Percentiles rank a stretch among this genome's conserved stretches.
Conservation (phyloP, 2,797 vertebrate genomes). For the Spondyliosoma cantharus region DNA sequence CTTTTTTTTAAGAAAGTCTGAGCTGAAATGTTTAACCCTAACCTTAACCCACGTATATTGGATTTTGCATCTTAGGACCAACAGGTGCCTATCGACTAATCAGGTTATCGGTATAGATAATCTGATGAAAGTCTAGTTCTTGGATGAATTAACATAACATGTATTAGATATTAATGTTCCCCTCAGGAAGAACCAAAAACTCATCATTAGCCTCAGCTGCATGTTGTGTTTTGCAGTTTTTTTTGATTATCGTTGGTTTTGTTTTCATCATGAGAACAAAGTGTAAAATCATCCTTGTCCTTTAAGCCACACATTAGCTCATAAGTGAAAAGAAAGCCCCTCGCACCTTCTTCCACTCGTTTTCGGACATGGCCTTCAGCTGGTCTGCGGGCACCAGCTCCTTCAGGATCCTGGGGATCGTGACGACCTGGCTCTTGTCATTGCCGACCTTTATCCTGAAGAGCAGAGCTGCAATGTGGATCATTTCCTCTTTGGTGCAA, state of each 20-base stretch:
- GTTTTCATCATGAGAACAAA: neutral
- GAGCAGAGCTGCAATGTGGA: conserved; percentile 90
- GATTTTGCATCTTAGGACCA: too few species aligned
- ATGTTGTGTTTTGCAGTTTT: neutral
- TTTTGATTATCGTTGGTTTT: neutral
- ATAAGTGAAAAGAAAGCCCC: neutral
- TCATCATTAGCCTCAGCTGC: neutral
- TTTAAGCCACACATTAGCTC: neutral
- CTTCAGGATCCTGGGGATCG: conserved; percentile 89
- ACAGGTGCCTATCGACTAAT: too few species aligned
- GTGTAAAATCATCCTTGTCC: neutral
- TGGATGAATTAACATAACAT: too few species aligned
- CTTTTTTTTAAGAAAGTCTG: too few species aligned
- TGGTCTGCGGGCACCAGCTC: conserved; percentile 92
- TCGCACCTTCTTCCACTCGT: conserved; percentile 96
- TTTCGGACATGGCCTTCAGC: conserved; percentile 86
- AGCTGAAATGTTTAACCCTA: too few species aligned
- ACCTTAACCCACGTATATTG: too few species aligned
- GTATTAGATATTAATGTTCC: neutral
- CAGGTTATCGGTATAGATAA: too few species aligned
- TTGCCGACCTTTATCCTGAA: conserved; percentile 86
- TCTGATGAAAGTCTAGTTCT: too few species aligned
- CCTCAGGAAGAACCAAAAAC: neutral
- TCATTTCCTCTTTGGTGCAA: conserved; percentile 89
- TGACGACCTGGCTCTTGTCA: conserved; percentile 85